Conservation (phyloP, 1,140 invertebrate genomes). For the Homarus americanus region DNA sequence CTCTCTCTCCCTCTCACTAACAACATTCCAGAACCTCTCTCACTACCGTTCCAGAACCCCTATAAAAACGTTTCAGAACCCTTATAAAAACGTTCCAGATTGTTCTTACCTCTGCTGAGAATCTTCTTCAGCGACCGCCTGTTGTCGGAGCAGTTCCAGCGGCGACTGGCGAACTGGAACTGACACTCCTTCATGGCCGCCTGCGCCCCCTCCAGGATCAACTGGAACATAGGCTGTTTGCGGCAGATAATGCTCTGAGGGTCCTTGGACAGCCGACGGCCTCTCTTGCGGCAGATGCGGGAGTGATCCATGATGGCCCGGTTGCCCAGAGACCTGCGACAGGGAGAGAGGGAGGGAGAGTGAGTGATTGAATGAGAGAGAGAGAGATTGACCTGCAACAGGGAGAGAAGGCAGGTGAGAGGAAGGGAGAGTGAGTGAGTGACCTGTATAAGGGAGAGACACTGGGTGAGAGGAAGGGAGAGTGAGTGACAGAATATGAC, state of each 20-base stretch:
- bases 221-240: slow-evolving; percentile 80
- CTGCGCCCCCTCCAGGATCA: slow-evolving; percentile 86
- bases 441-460: not conserved
- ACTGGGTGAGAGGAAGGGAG: not conserved
- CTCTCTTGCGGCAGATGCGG: slow-evolving; percentile 89
- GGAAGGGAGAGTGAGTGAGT: not conserved
- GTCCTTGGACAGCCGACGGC: slow-evolving; percentile 81
- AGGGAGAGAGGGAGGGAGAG: not conserved
- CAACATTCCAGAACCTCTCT: too few relatives aligned
- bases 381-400: not conserved
- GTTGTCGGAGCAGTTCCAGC: slow-evolving; percentile 91
- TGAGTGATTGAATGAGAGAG: not conserved
- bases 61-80: too few relatives aligned
- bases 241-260: slow-evolving; percentile 80
- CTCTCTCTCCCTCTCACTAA: too few relatives aligned
- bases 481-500: too few relatives aligned
- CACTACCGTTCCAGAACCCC: too few relatives aligned
- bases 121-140: slow-evolving; percentile 89
- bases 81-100: too few relatives aligned
- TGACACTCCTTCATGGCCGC: slow-evolving; percentile 90
- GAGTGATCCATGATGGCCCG: slow-evolving; percentile 92
- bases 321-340: slow-evolving; percentile 81
- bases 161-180: slow-evolving; percentile 87
- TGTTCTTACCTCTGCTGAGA: slow-evolving; percentile 84
- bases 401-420: not conserved